Base-by-base conservation (phyloP, 2,113 vertebrate species). In the Euleptes europaea region DNA sequence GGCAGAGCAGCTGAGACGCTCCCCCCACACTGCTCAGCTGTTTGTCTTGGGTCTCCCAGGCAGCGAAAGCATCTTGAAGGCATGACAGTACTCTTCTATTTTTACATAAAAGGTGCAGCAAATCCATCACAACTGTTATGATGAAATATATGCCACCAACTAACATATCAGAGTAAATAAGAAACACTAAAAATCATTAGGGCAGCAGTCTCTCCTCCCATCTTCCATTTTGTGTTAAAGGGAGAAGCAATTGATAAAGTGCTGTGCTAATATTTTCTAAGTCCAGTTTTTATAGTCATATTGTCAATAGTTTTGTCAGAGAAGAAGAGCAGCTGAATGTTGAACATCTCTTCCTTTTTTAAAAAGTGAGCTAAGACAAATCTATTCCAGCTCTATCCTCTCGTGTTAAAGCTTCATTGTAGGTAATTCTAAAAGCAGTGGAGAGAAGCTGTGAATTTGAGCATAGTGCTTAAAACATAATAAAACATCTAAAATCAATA, bases 401-500 rank as follows among this genome's bases (percentile, higher is more conserved):
- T 63, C 69, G 73, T 78, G 76, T 54, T 76, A 87, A 90, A 40
- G 1, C 1, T 42, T 91, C 92, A 88, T 49, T 88, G 4, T 66
- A 88, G 83, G 19, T 82, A 14, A 84, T 42, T 84, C 42, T 88
- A 86, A 86, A 91, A 94, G 44, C 73, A 44, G 28, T 35, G 47
- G 4, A 28, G 23, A 91, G 42, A 63, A 28, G 44, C 42, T 89
- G 6, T 88, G 86, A 87, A 91, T 93, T 85, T 91, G 81, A 93
- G 12, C 40, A 80, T 11, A 51, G 11, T 80, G 76, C 26, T 93
- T 88, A 87, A 93, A 94, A 85, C 33, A 72, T 66, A 84, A 92
- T 86, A 88, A 90, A 92, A 80, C 0, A 13, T 19, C 23, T 80
- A 88, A 94, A 92, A 95, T 94, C 90, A 93, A 92, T 93, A 88